Conservation (phyloP, 2,113 vertebrate genomes). For the Ciconia stormi region DNA sequence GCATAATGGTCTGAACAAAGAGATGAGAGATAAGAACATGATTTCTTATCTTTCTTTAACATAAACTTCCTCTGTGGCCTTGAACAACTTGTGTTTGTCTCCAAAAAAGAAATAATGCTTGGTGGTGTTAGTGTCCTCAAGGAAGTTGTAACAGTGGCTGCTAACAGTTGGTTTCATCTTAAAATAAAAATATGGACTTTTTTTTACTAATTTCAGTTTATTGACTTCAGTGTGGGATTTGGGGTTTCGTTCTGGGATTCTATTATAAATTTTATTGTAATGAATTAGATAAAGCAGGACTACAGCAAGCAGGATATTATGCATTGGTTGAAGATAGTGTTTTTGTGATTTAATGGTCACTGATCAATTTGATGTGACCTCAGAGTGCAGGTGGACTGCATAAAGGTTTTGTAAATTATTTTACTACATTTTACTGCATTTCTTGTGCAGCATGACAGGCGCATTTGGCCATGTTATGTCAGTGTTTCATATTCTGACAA, state of each 20-base stretch:
- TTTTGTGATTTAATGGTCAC: neutral
- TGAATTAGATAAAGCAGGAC: neutral
- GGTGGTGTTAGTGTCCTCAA: neutral
- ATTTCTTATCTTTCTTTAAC: neutral
- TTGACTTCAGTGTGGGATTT: neutral
- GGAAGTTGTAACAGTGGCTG: neutral
- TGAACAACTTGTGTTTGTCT: neutral
- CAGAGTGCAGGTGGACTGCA: neutral
- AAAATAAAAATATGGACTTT: neutral
- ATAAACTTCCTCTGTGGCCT: constrained; percentile 1
- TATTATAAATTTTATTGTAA: neutral
- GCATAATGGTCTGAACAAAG: neutral
- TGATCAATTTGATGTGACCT: neutral
- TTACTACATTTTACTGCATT: neutral
- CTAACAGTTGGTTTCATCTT: neutral
- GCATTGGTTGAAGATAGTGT: neutral
- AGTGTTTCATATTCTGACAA: neutral
- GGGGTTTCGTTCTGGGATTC: neutral
- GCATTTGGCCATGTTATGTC: neutral
- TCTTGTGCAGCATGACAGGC: neutral
- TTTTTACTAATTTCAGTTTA: neutral
- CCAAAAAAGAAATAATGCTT: neutral
- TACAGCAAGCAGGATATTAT: neutral
- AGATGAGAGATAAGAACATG: neutral
- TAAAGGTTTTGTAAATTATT: neutral